phyloP scores from a whole-genome alignment of 2,888 invertebrate genomes.

The Andrena dorsata region DNA sequence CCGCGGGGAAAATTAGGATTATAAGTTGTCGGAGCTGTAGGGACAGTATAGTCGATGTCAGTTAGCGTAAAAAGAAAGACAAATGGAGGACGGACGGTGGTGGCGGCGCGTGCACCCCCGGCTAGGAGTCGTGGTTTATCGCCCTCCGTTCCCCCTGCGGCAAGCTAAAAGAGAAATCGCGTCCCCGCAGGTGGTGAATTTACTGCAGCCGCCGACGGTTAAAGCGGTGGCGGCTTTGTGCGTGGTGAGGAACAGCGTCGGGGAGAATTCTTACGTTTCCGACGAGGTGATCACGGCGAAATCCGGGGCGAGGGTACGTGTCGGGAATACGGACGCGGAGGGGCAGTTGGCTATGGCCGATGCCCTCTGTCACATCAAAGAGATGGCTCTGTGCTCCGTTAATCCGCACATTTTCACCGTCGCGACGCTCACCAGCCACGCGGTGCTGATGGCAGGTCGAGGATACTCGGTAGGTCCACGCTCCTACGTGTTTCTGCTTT shows the following conservation, averaged over 20 bases:
- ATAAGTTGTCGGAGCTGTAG: too few species aligned
- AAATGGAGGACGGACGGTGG: neutral
- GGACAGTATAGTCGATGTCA: neutral
- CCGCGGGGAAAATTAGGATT: too few species aligned
- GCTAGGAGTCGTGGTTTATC: conserved; percentile 1
- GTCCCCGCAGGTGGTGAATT: conserved; percentile 87
- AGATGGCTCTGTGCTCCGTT: conserved; percentile 89
- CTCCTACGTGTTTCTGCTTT: neutral
- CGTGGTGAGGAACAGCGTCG: conserved; percentile 96
- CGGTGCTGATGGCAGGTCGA: conserved; percentile 88
- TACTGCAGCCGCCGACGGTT: conserved; percentile 89
- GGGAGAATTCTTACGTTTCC: conserved; percentile 94
- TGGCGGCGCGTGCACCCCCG: neutral
- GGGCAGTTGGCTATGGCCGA: conserved; percentile 97
- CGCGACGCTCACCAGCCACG: conserved; percentile 96
- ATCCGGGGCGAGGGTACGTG: conserved; percentile 93
- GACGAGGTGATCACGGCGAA: conserved; percentile 95
- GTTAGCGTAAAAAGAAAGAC: neutral
- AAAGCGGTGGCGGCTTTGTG: conserved; percentile 94
- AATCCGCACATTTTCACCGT: conserved; percentile 95
- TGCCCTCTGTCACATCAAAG: conserved; percentile 91
- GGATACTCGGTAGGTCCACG: conserved; percentile 89
- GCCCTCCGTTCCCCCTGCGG: neutral
- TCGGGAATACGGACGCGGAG: conserved; percentile 98
- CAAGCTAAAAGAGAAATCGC: conserved; percentile 5